Evolutionary conservation across 1,140 invertebrate genomes (phyloP), one percentile per base, ranked within the genome.

Genomic region (Drosophila baimaii): DNA sequence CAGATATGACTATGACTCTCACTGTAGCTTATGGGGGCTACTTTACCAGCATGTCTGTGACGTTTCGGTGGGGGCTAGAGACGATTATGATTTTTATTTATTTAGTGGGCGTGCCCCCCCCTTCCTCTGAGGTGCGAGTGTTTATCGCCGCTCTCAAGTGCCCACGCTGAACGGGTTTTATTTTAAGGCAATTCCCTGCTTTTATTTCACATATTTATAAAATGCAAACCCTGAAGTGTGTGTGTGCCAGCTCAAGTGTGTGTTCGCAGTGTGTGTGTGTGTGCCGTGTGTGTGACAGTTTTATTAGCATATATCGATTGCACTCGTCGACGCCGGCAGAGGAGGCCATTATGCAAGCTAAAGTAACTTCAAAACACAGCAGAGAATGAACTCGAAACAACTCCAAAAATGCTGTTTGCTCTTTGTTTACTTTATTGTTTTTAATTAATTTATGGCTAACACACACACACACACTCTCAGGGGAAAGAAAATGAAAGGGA

Each of bases 301-400:
- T 72, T 81, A 75, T 82, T 69, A 70, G 55, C 73, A 68, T 43
- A 79, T 82, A 83, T 79, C 52, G 76, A 83, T 79, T 70, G 70
- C 72, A 52, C 31, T 62, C 44, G 8, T 19, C 61, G 35, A 44
- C 15, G 47, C 25, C 59, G 12, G 21, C 31, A 27, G 46, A 17
- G 33, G 21, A 39, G 23, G 21, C 56, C 57, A 79, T 79, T 82
- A 78, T 82, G 79, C 64, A 69, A 81, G 69, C 58, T 56, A 61
- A 61, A 77, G 57, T 57, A 56, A 56, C 70, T 81, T 58, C 17
- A 52, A 63, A 79, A 43, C 43, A 56, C 43, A 56, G 72, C 46
- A 39, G 51, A 43, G 72, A 41, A 31, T 12, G 17, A 65, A 35
- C 27, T 23, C 57, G n/a, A 15, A 49, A 15, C 29, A 46, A 31